Conservation (phyloP, 2,113 vertebrate species). For the Lagenorhynchus albirostris region DNA sequence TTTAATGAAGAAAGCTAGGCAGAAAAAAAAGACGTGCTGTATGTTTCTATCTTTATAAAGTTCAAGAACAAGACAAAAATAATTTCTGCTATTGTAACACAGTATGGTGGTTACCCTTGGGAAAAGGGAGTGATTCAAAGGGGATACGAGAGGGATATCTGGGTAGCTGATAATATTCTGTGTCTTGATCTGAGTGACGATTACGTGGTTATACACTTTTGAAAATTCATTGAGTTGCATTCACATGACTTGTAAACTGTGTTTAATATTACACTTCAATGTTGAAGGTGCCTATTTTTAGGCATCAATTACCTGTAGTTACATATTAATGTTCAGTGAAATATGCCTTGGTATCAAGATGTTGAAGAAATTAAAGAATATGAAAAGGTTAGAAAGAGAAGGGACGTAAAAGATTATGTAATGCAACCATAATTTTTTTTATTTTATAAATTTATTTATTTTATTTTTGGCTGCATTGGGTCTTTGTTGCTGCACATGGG, state of each 20-base stretch:
- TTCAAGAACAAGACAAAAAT: not conserved
- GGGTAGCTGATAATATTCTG: not conserved
- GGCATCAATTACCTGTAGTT: not conserved
- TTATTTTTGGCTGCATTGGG: no score
- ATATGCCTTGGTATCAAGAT: not conserved
- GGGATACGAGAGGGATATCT: not conserved
- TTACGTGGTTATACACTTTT: not conserved
- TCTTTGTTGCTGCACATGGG: no score
- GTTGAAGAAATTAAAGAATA: not conserved
- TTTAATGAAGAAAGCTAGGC: not conserved
- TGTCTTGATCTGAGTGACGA: not conserved
- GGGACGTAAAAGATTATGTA: not conserved
- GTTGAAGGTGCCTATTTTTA: not conserved
- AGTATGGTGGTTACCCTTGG: not conserved
- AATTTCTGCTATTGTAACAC: not conserved
- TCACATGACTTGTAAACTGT: not conserved
- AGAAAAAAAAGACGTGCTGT: not conserved
- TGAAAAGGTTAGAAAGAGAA: not conserved
- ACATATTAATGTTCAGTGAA: not conserved
- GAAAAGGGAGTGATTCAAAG: not conserved
- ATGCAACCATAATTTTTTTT: not conserved
- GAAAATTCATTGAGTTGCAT: not conserved
- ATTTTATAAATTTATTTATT: no score
- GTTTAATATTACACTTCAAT: not conserved
- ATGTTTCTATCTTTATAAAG: not conserved